Evolutionary conservation across 1,140 invertebrate species (phyloP), one percentile per base, ranked within the genome.

Genomic region (Lerema accius): DNA sequence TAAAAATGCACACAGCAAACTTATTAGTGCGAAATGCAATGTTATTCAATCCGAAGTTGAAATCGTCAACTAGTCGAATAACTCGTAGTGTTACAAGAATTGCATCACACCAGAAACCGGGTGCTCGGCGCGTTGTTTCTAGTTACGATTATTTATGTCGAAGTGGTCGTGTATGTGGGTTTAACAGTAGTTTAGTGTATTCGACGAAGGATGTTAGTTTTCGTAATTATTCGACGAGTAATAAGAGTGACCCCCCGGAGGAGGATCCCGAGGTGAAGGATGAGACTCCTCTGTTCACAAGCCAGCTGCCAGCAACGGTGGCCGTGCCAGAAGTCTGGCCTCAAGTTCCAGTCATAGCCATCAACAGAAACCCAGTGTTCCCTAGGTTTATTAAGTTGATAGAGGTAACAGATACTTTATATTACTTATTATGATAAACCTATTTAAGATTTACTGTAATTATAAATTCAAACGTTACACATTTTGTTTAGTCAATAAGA

Each of bases 371-470:
- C 92, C 98, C 98, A 28, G 96, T 99, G 0, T 99, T 99, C 92
- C 99, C 99, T 37, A 94, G 97, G 76, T 99, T 99, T 91, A 98
- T 99, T 63, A 99, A 99, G 92, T 94, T 99, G 65, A 95, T 99
- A 66, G 98, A 99, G 92, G 96, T 97, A 84, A n/a, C n/a, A n/a
- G n/a, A n/a, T n/a, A n/a, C n/a, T n/a, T n/a, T n/a, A n/a, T n/a
- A n/a, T n/a, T n/a, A n/a, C n/a, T n/a, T n/a, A n/a, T n/a, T n/a
- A n/a, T n/a, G n/a, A n/a, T n/a, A n/a, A n/a, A n/a, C n/a, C n/a
- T n/a, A n/a, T n/a, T n/a, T n/a, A n/a, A n/a, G n/a, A n/a, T n/a
- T n/a, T n/a, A n/a, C n/a, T n/a, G n/a, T n/a, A n/a, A n/a, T n/a
- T n/a, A n/a, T n/a, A n/a, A n/a, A n/a, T n/a, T n/a, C n/a, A n/a